These are phyloP conservation scores for Trachythela sp. DNA, from an alignment of 64 coral and sea anemone genomes.

Conservation along the genomic window DNA sequence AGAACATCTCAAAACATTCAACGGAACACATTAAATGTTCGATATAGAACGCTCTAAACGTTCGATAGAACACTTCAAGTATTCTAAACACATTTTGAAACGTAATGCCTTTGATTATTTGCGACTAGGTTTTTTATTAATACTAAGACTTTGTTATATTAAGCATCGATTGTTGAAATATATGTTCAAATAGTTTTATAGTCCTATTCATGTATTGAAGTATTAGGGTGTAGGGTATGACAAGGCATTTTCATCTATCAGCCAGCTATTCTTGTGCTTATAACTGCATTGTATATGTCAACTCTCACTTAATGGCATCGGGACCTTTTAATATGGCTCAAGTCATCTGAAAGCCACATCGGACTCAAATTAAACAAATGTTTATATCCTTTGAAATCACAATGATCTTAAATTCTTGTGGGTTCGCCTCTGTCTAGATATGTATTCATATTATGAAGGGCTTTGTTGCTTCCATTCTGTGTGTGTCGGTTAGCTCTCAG, in stretches of 20 bases:
- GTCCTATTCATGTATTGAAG: background rate
- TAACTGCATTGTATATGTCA: background rate
- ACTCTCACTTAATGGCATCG: background rate
- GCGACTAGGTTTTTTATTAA: background rate
- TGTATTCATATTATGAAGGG: background rate
- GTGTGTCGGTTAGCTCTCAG: background rate
- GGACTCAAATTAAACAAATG: background rate
- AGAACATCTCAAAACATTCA: background rate
- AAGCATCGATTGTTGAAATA: background rate
- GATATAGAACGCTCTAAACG: background rate
- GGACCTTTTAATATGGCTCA: background rate
- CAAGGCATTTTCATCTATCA: background rate
- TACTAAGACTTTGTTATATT: background rate
- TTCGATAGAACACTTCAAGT: background rate
- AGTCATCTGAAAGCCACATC: background rate
- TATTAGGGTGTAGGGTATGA: background rate
- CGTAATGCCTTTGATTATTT: background rate
- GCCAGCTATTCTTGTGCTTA: background rate
- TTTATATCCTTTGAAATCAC: background rate
- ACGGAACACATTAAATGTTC: background rate
- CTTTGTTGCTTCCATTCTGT: background rate
- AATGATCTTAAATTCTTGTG: background rate
- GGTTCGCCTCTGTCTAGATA: background rate
- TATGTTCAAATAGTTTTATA: too few relatives aligned
- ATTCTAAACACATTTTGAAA: background rate